phyloP scores from a whole-genome alignment of 2,113 vertebrate genomes.

The Hystrix cristata region DNA sequence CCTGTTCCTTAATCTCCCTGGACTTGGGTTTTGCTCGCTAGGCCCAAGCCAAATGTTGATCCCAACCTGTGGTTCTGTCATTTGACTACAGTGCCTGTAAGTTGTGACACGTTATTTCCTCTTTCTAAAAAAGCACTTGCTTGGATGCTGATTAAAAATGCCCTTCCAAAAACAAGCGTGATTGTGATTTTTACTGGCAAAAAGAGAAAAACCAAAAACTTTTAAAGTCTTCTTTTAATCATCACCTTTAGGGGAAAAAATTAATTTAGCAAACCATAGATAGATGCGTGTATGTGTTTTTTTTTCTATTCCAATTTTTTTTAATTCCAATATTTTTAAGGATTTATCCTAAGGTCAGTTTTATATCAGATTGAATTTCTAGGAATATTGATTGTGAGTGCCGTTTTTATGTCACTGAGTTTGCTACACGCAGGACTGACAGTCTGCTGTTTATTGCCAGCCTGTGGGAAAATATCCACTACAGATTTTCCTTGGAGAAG shows the following conservation, averaged over 20 bases:
- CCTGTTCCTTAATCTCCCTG: background rate
- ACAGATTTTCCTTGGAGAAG: constrained; percentile 7
- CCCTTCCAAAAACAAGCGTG: background rate
- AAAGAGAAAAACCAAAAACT: background rate
- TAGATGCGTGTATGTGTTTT: background rate
- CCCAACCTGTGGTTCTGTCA: background rate
- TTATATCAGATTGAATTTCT: constrained; percentile 8
- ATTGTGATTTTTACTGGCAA: background rate
- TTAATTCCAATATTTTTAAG: constrained; percentile 5
- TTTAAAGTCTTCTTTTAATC: background rate
- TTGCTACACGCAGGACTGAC: background rate
- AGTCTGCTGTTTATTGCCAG: background rate
- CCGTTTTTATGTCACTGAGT: background rate
- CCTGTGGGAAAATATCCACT: background rate
- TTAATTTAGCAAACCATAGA: background rate
- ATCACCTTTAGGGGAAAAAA: background rate
- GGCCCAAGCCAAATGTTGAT: background rate
- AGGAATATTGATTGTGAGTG: background rate
- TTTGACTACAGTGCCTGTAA: background rate
- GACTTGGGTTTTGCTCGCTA: background rate
- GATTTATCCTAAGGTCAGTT: background rate
- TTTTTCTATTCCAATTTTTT: background rate
- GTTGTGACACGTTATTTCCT: background rate
- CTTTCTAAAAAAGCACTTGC: background rate
- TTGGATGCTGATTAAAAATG: background rate